A percentile compares a stretch with the other conserved stretches of the same genome.
phyloP scores from a whole-genome alignment of 2,113 vertebrate genomes.

The Varanus salvator region DNA sequence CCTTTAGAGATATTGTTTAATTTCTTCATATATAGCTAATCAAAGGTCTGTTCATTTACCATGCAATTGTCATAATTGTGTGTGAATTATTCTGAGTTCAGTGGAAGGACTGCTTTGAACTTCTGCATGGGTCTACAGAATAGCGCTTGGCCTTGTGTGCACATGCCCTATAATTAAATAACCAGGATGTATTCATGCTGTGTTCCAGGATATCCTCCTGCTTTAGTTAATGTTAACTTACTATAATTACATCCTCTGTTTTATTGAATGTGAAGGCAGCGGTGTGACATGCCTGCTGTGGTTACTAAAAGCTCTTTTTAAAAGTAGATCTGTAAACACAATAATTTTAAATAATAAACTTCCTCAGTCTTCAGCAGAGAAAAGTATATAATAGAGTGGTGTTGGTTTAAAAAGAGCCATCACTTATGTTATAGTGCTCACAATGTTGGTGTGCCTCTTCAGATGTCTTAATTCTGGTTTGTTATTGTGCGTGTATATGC shows the following conservation, averaged over 20 bases:
- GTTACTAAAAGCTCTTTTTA: neutral
- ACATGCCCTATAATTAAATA: neutral
- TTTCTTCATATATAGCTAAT: neutral
- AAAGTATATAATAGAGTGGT: neutral
- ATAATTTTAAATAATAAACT: neutral
- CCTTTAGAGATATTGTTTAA: neutral
- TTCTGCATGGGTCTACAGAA: neutral
- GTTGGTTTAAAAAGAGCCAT: neutral
- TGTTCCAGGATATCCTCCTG: conserved; percentile 12
- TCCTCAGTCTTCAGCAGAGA: neutral
- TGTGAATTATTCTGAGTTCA: neutral
- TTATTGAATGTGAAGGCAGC: neutral
- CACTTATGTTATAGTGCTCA: neutral
- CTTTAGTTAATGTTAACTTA: conserved; percentile 19
- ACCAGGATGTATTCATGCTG: neutral
- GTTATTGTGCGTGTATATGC: neutral
- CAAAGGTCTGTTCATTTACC: neutral
- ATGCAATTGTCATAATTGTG: neutral
- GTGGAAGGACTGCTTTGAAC: neutral
- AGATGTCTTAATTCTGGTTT: neutral
- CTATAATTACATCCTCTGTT: conserved; percentile 15
- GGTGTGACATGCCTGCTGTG: neutral
- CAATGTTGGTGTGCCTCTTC: neutral
- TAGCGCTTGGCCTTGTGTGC: neutral
- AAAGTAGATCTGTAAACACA: neutral